A percentile compares a stretch with the other conserved stretches of the same genome.
phyloP scores from a whole-genome alignment of 1,140 invertebrate genomes.

The Druon quercuslanigerum region DNA sequence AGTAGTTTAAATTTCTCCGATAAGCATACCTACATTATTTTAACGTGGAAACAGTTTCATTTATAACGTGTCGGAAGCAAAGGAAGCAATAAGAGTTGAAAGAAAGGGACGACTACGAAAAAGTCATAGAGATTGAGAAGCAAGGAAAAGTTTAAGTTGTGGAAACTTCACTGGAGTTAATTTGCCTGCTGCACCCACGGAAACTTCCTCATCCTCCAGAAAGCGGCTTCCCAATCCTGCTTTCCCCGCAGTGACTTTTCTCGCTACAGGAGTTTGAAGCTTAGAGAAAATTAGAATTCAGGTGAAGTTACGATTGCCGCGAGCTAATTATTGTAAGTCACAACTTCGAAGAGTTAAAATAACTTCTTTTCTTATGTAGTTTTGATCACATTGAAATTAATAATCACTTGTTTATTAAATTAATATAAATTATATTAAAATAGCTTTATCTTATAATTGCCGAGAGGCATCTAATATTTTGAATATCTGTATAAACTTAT shows the following conservation, averaged over 20 bases:
- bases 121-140: constrained; percentile 39
- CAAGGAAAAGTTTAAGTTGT: constrained; percentile 45
- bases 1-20: constrained; percentile 30
- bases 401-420: constrained; percentile 42
- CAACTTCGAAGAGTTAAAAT: constrained; percentile 17
- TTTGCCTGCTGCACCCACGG: constrained; percentile 51
- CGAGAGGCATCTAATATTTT: no score
- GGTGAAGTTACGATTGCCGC: constrained; percentile 20
- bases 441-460: no score
- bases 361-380: constrained; percentile 37
- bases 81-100: constrained; percentile 17
- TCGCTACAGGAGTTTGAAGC: constrained; percentile 14
- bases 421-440: no score
- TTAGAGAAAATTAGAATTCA: constrained; percentile 29
- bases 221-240: constrained; percentile 54
- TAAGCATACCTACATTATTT: constrained; percentile 38
- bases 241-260: constrained; percentile 43
- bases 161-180: constrained; percentile 52
- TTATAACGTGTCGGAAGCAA: constrained; percentile 45
- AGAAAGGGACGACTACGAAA: constrained; percentile 34
- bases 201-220: constrained; percentile 51
- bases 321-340: constrained; percentile 38
- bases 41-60: constrained; percentile 45
- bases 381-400: constrained; percentile 41
- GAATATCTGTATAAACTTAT: no score